A percentile compares a stretch with the other conserved stretches of the same genome.
These are phyloP conservation scores for Petrophora chlorosata DNA, from an alignment of 2,888 invertebrate species.

Conservation along the genomic window DNA sequence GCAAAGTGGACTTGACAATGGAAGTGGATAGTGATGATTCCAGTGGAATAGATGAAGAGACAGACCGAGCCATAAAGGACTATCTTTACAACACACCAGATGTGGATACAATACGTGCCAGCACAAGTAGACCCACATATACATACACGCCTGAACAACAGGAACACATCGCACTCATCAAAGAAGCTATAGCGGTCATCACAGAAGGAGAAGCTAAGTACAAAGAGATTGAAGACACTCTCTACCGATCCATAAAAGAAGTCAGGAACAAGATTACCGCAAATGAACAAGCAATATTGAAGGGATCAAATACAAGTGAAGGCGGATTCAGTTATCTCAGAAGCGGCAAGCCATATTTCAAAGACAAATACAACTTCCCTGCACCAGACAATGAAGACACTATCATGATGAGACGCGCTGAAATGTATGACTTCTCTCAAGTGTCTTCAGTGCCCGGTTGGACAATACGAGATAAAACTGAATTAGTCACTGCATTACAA, in stretches of 20 bases:
- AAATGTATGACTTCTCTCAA: conserved; percentile 75
- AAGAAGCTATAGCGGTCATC: conserved; percentile 63
- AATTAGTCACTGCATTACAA: conserved; percentile 77
- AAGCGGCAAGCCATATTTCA: conserved; percentile 87
- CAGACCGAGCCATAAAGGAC: neutral
- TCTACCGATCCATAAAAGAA: conserved; percentile 55
- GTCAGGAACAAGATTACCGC: conserved; percentile 57
- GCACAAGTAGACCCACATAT: no score
- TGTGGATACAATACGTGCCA: no score
- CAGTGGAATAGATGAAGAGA: no score
- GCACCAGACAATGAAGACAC: conserved; percentile 86
- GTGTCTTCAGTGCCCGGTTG: conserved; percentile 74
- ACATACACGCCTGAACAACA: neutral
- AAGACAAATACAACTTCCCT: conserved; percentile 80
- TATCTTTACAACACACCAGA: neutral
- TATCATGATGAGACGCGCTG: conserved; percentile 55
- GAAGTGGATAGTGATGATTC: no score
- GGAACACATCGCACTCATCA: conserved; percentile 44
- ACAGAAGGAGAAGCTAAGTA: conserved; percentile 63
- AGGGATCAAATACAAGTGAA: conserved; percentile 4
- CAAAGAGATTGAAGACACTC: conserved; percentile 52
- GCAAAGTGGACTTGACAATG: no score
- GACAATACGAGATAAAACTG: conserved; percentile 83
- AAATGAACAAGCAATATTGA: conserved; percentile 30
- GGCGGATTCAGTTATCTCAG: conserved; percentile 54